Percentiles rank a stretch among this genome's conserved stretches.
Evolutionary conservation across 2,888 invertebrate genomes (phyloP).

Genomic region (Aphidius colemani): DNA sequence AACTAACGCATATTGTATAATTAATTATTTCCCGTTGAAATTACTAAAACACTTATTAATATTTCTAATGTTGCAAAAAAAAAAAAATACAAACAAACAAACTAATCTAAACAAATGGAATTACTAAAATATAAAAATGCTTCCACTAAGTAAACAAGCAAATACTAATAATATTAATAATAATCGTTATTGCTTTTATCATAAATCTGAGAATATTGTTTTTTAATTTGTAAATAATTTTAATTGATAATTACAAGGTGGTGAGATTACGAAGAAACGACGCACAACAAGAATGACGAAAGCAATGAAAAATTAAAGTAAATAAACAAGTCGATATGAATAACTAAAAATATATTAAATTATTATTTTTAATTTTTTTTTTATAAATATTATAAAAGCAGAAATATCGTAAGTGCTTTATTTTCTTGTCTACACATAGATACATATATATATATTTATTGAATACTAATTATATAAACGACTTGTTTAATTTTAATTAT

Average conservation of each 20-base stretch:
- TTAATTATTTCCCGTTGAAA: constrained; percentile 14
- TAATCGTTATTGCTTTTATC: constrained; percentile 12
- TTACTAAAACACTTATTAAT: not conserved
- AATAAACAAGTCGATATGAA: not conserved
- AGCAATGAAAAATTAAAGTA: constrained; percentile 3
- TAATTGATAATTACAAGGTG: too few relatives aligned
- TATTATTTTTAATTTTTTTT: not conserved
- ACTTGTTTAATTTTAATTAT: too few relatives aligned
- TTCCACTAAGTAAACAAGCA: constrained; percentile 11
- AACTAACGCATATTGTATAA: constrained; percentile 16
- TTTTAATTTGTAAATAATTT: too few relatives aligned
- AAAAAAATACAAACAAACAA: constrained; percentile 1
- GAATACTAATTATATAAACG: too few relatives aligned
- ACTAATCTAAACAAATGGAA: too few relatives aligned
- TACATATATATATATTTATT: too few relatives aligned
- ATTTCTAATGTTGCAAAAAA: not conserved
- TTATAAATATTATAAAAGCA: too few relatives aligned
- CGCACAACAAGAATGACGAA: constrained; percentile 1
- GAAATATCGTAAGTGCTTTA: too few relatives aligned
- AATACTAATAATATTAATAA: not conserved
- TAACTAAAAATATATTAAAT: not conserved
- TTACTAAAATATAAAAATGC: constrained; percentile 6
- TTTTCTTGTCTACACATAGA: too few relatives aligned
- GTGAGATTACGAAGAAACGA: not conserved
- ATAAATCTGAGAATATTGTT: not conserved